Conservation (phyloP, 2,888 invertebrate species). For the Mamestra brassicae region DNA sequence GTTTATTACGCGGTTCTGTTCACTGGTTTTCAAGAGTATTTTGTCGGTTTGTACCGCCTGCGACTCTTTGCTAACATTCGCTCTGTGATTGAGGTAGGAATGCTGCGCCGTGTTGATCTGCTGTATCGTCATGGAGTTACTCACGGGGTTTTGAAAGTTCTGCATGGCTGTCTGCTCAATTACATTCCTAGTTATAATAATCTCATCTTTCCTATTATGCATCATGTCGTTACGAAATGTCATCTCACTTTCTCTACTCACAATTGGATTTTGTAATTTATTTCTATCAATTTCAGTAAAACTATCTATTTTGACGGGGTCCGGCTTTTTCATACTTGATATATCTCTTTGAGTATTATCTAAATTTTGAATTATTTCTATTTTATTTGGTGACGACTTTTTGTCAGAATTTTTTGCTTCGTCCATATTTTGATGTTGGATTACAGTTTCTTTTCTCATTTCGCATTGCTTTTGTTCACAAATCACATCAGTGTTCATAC, state of each 20-base stretch:
- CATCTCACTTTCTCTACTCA: slow-evolving; percentile 82
- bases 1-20: slow-evolving; percentile 78
- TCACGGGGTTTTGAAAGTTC: slow-evolving; percentile 81
- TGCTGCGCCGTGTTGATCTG: slow-evolving; percentile 84
- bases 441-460: slow-evolving; percentile 87
- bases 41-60: slow-evolving; percentile 87
- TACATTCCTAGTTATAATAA: slow-evolving; percentile 83
- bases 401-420: slow-evolving; percentile 81
- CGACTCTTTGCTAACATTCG: slow-evolving; percentile 82
- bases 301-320: slow-evolving; percentile 81
- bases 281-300: slow-evolving; percentile 82
- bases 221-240: slow-evolving; percentile 82
- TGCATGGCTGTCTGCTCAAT: slow-evolving; percentile 82
- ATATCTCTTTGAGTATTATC: slow-evolving; percentile 81
- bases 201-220: slow-evolving; percentile 83
- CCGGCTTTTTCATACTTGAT: slow-evolving; percentile 79
- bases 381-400: slow-evolving; percentile 85
- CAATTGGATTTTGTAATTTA: slow-evolving; percentile 76
- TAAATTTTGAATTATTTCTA: slow-evolving; percentile 84
- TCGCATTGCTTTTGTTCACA: slow-evolving; percentile 83
- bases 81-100: slow-evolving; percentile 82
- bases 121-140: slow-evolving; percentile 86
- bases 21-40: slow-evolving; percentile 78
- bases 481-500: slow-evolving; percentile 68
- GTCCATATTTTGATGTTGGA: slow-evolving; percentile 85